phyloP scores from a whole-genome alignment of 2,797 vertebrate genomes.

The Cyprinodon diabolis region DNA sequence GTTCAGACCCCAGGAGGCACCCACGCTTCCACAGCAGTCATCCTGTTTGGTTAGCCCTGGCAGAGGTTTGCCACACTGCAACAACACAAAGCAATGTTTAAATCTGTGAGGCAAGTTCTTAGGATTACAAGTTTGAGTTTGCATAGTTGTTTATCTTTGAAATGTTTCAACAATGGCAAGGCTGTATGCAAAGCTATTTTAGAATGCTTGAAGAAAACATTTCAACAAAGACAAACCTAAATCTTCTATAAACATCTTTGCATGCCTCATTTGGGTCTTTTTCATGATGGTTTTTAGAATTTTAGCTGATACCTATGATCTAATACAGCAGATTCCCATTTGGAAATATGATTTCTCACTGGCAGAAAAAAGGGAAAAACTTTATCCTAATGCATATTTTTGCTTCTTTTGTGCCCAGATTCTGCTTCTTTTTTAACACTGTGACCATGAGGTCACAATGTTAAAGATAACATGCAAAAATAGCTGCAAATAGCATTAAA shows the following conservation, averaged over 20 bases:
- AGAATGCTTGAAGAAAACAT: conserved; percentile 33
- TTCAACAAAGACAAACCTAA: conserved; percentile 48
- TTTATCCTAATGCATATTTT: conserved; percentile 22
- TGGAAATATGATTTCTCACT: neutral
- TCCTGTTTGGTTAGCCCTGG: conserved; percentile 90
- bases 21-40: conserved; percentile 94
- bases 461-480: too few species aligned
- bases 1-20: conserved; percentile 90
- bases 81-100: conserved; percentile 74
- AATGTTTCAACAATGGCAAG: conserved; percentile 24
- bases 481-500: conserved; percentile 29
- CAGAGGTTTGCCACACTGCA: conserved; percentile 90
- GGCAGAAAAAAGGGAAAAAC: conserved; percentile 31
- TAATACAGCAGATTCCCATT: neutral
- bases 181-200: conserved; percentile 30
- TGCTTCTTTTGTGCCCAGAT: conserved; percentile 25
- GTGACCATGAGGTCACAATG: conserved; percentile 3
- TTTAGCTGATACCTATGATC: conserved; percentile 38
- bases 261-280: conserved; percentile 55
- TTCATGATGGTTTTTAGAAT: conserved; percentile 58
- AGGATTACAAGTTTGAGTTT: conserved; percentile 50
- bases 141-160: conserved; percentile 28
- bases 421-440: conserved; percentile 21
- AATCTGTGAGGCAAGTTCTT: conserved; percentile 52
- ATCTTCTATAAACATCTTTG: conserved; percentile 51